Evolutionary conservation across 2,113 vertebrate genomes (phyloP).

Genomic region (Cnemophilus loriae): DNA sequence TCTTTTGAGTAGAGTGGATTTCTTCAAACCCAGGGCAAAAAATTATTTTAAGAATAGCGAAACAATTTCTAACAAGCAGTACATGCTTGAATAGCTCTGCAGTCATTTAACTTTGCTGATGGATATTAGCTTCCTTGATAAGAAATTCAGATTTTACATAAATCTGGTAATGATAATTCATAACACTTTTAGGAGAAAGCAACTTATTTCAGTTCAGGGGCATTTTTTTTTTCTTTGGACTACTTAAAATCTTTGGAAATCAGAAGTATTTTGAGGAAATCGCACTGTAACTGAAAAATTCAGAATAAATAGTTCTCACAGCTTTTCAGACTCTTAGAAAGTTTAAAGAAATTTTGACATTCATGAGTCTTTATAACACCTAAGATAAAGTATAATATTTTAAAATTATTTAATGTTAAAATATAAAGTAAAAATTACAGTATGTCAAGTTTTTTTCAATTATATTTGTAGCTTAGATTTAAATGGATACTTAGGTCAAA

Average conservation of each 20-base stretch:
- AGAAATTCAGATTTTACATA: slow-evolving; percentile 20
- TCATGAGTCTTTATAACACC: not conserved
- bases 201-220: slow-evolving; percentile 1
- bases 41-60: not conserved
- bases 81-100: not conserved
- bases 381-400: not conserved
- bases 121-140: slow-evolving; percentile 15
- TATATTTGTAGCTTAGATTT: not conserved
- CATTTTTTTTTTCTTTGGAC: not conserved
- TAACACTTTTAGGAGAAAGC: not conserved
- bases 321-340: not conserved
- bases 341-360: not conserved
- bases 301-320: not conserved
- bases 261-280: not conserved
- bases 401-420: not conserved
- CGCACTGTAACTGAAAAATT: not conserved
- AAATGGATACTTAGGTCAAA: not conserved
- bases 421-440: not conserved
- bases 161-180: slow-evolving; percentile 35
- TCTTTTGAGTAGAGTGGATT: not conserved
- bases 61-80: not conserved
- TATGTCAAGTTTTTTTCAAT: not conserved
- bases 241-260: not conserved
- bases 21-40: not conserved
- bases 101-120: slow-evolving; percentile 20